Evolutionary conservation across 2,113 vertebrate species (phyloP).

Genomic region (Felis chaus): DNA sequence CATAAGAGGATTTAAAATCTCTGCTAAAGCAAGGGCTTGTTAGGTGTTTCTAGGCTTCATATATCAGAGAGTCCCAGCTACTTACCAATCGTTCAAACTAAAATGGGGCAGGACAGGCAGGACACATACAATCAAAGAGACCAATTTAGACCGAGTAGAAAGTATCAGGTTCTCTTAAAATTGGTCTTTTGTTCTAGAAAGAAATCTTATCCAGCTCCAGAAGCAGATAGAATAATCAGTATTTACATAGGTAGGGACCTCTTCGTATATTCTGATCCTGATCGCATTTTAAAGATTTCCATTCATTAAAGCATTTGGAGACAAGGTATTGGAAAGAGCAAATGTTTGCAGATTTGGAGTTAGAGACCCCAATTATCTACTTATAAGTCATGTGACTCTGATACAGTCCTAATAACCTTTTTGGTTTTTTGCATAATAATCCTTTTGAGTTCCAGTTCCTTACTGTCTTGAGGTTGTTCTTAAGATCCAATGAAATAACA

Average conservation of each 20-base stretch:
- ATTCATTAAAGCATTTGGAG: not conserved
- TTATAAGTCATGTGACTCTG: not conserved
- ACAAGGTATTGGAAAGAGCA: not conserved
- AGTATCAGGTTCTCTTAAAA: not conserved
- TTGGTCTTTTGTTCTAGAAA: not conserved
- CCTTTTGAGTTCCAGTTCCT: not conserved
- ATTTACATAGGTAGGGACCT: not conserved
- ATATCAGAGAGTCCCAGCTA: constrained; percentile 30
- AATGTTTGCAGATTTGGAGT: not conserved
- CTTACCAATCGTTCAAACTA: not conserved
- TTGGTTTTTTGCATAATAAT: not conserved
- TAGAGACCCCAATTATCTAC: not conserved
- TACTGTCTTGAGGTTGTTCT: not conserved
- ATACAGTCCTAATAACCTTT: not conserved
- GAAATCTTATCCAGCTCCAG: not conserved
- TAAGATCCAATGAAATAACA: not conserved
- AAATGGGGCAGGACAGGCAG: not conserved
- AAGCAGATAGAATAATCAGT: not conserved
- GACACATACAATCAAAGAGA: not conserved
- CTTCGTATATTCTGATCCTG: not conserved
- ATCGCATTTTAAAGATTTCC: not conserved
- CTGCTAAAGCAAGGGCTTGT: constrained; percentile 23
- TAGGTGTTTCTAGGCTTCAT: not conserved
- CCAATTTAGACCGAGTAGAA: constrained; percentile 15
- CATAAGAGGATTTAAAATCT: constrained; percentile 70